Percentiles rank a stretch among this genome's conserved stretches.
Conservation (phyloP, 1,140 invertebrate genomes). For the Gryllus bimaculatus region DNA sequence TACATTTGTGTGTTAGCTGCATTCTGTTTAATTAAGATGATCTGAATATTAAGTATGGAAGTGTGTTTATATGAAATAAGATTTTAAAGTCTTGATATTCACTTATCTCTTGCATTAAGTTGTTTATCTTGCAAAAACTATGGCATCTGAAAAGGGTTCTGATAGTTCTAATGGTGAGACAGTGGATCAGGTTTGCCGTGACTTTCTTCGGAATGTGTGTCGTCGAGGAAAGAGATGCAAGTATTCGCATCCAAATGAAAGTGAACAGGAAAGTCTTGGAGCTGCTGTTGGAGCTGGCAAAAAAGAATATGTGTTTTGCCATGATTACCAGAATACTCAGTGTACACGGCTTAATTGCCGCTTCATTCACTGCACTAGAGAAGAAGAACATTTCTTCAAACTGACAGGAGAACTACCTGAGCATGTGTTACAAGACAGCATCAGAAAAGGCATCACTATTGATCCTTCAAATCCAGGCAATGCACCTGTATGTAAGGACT, state of each 20-base stretch:
- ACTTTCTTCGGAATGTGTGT: constrained; percentile 56
- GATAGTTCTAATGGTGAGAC: constrained; percentile 2
- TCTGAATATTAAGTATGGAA: not conserved
- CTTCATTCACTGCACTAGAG: constrained; percentile 67
- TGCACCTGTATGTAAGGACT: constrained; percentile 66
- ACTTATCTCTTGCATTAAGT: not conserved
- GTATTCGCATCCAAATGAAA: constrained; percentile 52
- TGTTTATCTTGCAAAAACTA: not conserved
- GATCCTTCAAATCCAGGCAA: constrained; percentile 25
- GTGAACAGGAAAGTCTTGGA: constrained; percentile 29
- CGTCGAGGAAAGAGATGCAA: constrained; percentile 68
- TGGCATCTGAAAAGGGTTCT: constrained; percentile 18
- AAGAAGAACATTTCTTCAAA: constrained; percentile 67
- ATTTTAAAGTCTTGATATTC: not conserved
- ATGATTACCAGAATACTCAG: constrained; percentile 71
- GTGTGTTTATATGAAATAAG: not conserved
- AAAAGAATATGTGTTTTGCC: constrained; percentile 54
- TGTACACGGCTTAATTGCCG: constrained; percentile 56
- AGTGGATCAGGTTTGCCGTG: constrained; percentile 41
- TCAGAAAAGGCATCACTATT: constrained; percentile 24
- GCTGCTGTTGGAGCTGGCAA: constrained; percentile 13
- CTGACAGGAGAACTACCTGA: constrained; percentile 54
- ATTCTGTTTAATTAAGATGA: not conserved
- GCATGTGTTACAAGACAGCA: constrained; percentile 37
- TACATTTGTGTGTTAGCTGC: not conserved